Evolutionary conservation across 2,113 vertebrate genomes (phyloP), one percentile per base, ranked within the genome.

Genomic region (Menidia beryllina): DNA sequence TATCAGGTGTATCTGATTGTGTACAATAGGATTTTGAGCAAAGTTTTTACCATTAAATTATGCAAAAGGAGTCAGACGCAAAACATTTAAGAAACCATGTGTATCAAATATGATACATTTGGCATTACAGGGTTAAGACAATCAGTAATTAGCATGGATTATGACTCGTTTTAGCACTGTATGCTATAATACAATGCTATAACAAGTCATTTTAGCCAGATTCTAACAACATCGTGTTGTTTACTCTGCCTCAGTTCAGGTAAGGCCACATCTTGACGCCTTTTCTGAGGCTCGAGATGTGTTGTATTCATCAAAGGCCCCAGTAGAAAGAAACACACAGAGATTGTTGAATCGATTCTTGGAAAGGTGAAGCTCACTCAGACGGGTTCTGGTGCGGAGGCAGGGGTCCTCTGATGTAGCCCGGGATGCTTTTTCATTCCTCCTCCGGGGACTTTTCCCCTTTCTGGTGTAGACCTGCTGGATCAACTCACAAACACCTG

Each of bases 401-500:
- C 25, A 26, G 66, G 49, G 7, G 34, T 77, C 47, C 49, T 25
- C 51, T 63, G 55, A 24, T 48, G 50, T 9, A 14, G 38, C 50
- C 55, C 27, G 13, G 10, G 20, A 23, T 47, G 72, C 21, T 61
- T 69, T 77, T 82, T 82, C 67, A 82, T 72, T 38, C 77, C 47
- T 21, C 39, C 83, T 74, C 64, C 8, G 2, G 81, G 69, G 83
- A 81, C 69, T 60, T 58, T 51, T 74, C 74, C 43, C 0, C 15
- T 75, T 38, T 64, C 34, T 72, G 69, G 14, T 74, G 81, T 72
- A 80, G 52, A 56, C 51, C 75, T 76, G 48, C 48, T 65, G 72
- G 72, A 86, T 76, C 73, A 76, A 68, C 81, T 71, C 76, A 50
- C 41, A 66, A 61, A 74, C 75, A 83, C 81, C 79, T 84, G 74